phyloP scores from a whole-genome alignment of 2,888 invertebrate species.

The Sarcophaga carnaria region DNA sequence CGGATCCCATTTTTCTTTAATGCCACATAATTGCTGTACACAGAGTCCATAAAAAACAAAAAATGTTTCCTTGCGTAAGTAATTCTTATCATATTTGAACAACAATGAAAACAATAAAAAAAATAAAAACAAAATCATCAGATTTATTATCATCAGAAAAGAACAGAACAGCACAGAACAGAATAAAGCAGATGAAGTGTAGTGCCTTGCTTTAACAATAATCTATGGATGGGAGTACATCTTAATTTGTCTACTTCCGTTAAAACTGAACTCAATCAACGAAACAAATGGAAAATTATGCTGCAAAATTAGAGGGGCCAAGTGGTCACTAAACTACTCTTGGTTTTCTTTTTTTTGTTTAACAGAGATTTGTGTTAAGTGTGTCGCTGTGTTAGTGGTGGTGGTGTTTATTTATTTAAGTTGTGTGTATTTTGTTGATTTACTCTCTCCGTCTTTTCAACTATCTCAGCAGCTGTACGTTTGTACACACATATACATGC shows the following conservation, averaged over 20 bases:
- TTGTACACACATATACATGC: background rate
- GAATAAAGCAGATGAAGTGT: background rate
- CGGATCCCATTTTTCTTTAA: too few relatives aligned
- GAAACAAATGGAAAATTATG: slow-evolving; percentile 2
- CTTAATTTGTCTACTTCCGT: slow-evolving; percentile 53
- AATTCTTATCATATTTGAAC: slow-evolving; percentile 8
- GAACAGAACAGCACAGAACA: background rate
- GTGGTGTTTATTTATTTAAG: slow-evolving; percentile 12
- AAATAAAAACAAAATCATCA: background rate
- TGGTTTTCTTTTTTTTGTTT: slow-evolving; percentile 9
- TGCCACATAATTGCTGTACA: too few relatives aligned
- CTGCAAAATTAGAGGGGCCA: slow-evolving; percentile 15
- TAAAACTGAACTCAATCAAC: background rate
- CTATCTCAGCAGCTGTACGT: background rate
- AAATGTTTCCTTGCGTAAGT: too few relatives aligned
- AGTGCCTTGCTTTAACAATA: slow-evolving; percentile 1
- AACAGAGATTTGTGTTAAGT: slow-evolving; percentile 3
- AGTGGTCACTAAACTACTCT: background rate
- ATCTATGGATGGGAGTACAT: slow-evolving; percentile 26
- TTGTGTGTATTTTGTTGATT: background rate
- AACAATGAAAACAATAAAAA: background rate
- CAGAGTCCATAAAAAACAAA: too few relatives aligned
- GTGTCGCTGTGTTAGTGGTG: too few relatives aligned
- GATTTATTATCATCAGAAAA: background rate
- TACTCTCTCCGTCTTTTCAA: background rate